phyloP scores from a whole-genome alignment of 1,140 invertebrate species.

The Cydia splendana region DNA sequence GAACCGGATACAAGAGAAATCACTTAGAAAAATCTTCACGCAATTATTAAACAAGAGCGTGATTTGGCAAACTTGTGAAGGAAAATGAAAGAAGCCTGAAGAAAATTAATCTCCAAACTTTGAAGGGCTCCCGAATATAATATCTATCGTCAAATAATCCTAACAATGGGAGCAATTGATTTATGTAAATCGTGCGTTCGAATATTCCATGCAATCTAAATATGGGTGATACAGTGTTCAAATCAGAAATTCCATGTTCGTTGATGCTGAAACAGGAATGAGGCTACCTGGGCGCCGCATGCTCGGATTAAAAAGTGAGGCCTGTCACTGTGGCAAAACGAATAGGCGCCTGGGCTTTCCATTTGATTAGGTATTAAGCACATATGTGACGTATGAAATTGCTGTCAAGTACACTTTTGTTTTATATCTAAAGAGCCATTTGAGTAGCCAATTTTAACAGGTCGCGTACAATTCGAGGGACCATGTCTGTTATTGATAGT shows the following conservation, averaged over 20 bases:
- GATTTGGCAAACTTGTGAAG: conserved; percentile 28
- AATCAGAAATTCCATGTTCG: neutral
- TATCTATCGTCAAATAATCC: neutral
- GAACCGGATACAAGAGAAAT: conserved; percentile 47
- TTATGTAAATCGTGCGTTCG: neutral
- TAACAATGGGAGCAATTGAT: neutral
- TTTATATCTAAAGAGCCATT: no score
- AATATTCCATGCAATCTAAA: neutral
- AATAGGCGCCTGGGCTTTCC: no score
- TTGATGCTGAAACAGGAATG: neutral
- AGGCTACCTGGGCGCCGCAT: neutral
- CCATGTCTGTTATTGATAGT: no score
- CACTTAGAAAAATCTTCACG: conserved; percentile 43
- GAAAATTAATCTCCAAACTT: conserved; percentile 17
- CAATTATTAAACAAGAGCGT: conserved; percentile 35
- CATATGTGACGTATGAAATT: no score
- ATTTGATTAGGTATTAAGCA: no score
- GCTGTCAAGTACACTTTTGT: no score
- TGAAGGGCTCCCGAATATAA: conserved; percentile 21
- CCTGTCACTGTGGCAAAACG: no score
- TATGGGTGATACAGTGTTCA: neutral
- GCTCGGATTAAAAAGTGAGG: neutral
- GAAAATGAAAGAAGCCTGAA: conserved; percentile 18
- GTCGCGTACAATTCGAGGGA: no score
- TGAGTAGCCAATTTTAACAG: no score